These are phyloP conservation scores for Xiphophorus hellerii DNA, from an alignment of 2,113 vertebrate genomes.

Conservation along the genomic window DNA sequence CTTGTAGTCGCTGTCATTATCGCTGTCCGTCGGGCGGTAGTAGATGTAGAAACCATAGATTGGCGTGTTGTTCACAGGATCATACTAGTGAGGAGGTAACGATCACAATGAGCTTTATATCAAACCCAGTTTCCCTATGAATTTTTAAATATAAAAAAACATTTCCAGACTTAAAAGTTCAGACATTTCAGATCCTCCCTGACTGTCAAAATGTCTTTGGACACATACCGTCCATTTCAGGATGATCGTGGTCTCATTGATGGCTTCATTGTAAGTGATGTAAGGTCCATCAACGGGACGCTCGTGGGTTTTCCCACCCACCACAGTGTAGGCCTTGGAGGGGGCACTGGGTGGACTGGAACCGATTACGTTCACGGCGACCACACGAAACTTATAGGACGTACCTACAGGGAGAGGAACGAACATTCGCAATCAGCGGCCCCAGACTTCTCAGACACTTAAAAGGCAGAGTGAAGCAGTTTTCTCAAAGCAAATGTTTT, in stretches of 20 bases:
- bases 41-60: conserved; percentile 98
- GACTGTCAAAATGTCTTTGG: too few relatives aligned
- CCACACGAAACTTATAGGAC: conserved; percentile 95
- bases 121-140: neutral
- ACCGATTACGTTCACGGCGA: conserved; percentile 93
- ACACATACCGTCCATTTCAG: conserved; percentile 95
- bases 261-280: conserved; percentile 96
- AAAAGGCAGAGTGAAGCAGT: conserved; percentile 41
- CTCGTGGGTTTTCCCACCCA: conserved; percentile 85
- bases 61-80: conserved; percentile 95
- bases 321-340: conserved; percentile 90
- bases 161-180: neutral
- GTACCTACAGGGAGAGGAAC: conserved; percentile 77
- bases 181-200: neutral
- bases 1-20: conserved; percentile 98
- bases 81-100: conserved; percentile 82
- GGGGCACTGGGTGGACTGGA: conserved; percentile 93
- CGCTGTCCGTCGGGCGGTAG: conserved; percentile 97
- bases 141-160: neutral
- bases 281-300: conserved; percentile 93
- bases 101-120: neutral
- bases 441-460: neutral
- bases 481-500: conserved; percentile 33
- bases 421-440: conserved; percentile 1
- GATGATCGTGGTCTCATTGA: conserved; percentile 97